phyloP scores from a whole-genome alignment of 2,888 invertebrate species.

The Micoletzkya japonica region DNA sequence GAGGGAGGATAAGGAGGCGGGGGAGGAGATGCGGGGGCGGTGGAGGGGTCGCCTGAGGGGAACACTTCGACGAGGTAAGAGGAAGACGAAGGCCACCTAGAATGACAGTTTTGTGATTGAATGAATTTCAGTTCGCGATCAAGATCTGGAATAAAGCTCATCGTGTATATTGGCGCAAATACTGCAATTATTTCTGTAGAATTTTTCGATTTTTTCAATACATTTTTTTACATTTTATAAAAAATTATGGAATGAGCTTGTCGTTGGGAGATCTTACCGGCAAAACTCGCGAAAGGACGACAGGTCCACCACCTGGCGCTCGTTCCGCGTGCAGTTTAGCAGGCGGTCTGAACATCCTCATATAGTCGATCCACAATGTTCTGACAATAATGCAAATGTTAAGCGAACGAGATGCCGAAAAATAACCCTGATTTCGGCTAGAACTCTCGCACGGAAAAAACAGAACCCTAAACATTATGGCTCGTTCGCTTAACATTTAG shows the following conservation, averaged over 20 bases:
- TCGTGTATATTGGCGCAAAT: neutral
- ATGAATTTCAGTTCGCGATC: neutral
- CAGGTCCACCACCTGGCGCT: constrained; percentile 12
- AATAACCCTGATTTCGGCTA: too few species aligned
- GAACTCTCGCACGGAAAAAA: too few species aligned
- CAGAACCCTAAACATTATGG: too few species aligned
- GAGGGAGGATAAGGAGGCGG: neutral
- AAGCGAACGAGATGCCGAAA: too few species aligned
- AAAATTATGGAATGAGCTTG: neutral
- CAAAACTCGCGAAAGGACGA: constrained; percentile 15
- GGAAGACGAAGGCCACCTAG: constrained; percentile 5
- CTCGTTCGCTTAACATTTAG: too few species aligned
- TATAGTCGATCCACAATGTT: too few species aligned
- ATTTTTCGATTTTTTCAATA: neutral
- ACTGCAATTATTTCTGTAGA: neutral
- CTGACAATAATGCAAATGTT: too few species aligned
- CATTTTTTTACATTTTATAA: neutral
- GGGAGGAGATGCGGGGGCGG: too few species aligned
- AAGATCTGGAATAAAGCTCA: neutral
- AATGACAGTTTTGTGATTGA: neutral
- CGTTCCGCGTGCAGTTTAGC: constrained; percentile 28
- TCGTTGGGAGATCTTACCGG: constrained; percentile 4
- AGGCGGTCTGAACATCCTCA: too few species aligned
- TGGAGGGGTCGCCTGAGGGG: too few species aligned
- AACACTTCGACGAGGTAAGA: constrained; percentile 19